Base-by-base conservation (phyloP, 2,888 invertebrate genomes). In the Aphodius granarius region DNA sequence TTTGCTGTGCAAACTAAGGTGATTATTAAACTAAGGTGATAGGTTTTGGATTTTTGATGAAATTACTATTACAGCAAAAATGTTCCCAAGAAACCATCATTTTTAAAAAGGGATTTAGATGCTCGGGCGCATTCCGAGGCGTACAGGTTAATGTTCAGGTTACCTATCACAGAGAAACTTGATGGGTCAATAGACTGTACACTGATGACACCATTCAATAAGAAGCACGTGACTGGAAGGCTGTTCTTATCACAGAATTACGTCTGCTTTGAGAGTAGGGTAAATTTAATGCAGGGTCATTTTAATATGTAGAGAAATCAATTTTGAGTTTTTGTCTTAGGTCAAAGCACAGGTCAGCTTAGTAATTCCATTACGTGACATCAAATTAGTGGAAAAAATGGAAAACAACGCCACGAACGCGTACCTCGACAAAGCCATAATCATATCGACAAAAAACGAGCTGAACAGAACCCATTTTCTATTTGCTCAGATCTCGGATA, bases 171-270 rank as follows among this genome's bases (percentile, higher is more conserved):
- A 22, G 99, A 99, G 88, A 97, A 97, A 86, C 89, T 99, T 76
- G 99, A 99, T 87, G 99, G 99, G 0, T 94, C 94, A 66, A 95
- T 96, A 73, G 95, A 96, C 83, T 96, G 97, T 84, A 93, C 95
- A 9, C 88, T 99, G 74, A 97, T 97, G 94, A 97, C 98, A 0
- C 98, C 98, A 0, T 99, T 96, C 86, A 95, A 97, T 85, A 97
- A 97, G 86, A 92, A 92, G 80, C 94, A 95, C 85, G 94, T 95
- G 75, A 92, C 92, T 89, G 99, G 99, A 16, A 91, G 94, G 80
- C 89, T 99, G 83, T 99, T 94, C 86, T 88, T 99, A 71, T 98
- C 98, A 0, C 94, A 95, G 84, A 97, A 96, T 88, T 99, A 97
- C 86, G 91, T 98, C 83, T 99, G 99, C 86, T 99, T 98, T 86